Evolutionary conservation across 2,797 vertebrate genomes (phyloP), one percentile per base, ranked within the genome.

Genomic region (Sebastiscus tertius): DNA sequence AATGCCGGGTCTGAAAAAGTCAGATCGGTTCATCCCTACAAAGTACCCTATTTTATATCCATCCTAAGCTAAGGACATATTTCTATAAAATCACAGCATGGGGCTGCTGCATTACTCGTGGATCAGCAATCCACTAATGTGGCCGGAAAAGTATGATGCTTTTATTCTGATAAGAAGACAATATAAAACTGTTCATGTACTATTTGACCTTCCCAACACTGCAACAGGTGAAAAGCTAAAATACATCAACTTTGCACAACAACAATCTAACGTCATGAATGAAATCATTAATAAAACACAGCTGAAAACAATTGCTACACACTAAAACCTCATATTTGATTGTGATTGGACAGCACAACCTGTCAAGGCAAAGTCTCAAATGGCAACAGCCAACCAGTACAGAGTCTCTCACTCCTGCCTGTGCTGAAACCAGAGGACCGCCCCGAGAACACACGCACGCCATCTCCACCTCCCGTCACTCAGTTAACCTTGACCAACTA

Each of bases 401-500:
- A 73, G 54, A 69, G 29, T 72, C 33, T 66, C 64, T 13, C 11
- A 66, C 52, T 64, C 9, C 66, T 60, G n/a, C 9, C 52, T 64
- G 56, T 61, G 49, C 27, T 62, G 58, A 84, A 77, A 82, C 74
- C 65, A 84, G 60, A 77, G 26, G 49, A 49, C 59, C 4, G 64
- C 79, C 65, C 31, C 1, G 2, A 8, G 6, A 73, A 72, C 36
- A 70, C 18, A 34, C 64, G 5, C 42, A 61, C 54, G 65, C 46
- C 52, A 62, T 52, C 61, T 46, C 73, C 52, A 49, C 64, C 68
- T 75, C 79, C 31, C 33, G 62, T 86, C 62, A 80, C 75, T 83
- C 71, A 79, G 72, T 83, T 90, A 89, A 93, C 94, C 92, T 93
- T 93, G 93, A 91, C 89, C 83, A 87, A 80, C 85, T 88, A 91